Conservation (phyloP, 1,140 invertebrate genomes). For the Drosophila athabasca region DNA sequence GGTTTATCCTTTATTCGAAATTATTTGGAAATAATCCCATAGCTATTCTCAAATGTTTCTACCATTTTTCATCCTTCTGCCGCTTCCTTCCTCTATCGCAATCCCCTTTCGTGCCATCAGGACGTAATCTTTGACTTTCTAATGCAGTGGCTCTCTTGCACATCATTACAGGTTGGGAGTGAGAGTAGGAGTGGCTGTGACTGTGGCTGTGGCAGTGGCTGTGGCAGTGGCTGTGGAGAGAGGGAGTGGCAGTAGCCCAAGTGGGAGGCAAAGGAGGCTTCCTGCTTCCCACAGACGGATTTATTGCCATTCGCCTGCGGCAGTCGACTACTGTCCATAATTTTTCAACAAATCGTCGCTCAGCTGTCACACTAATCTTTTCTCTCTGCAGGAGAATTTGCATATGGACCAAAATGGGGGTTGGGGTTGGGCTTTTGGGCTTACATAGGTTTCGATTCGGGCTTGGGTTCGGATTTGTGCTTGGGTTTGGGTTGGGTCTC, state of each 20-base stretch:
- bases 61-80: not conserved
- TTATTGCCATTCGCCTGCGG: conserved; percentile 69
- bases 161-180: conserved; percentile 35
- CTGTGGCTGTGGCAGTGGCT: conserved; percentile 25
- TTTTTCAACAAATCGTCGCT: conserved; percentile 81
- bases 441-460: conserved; percentile 15
- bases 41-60: conserved; percentile 8
- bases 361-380: conserved; percentile 80
- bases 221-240: conserved; percentile 28
- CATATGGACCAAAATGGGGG: conserved; percentile 58
- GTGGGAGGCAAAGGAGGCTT: conserved; percentile 32
- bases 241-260: conserved; percentile 15
- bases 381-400: conserved; percentile 55
- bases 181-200: conserved; percentile 16
- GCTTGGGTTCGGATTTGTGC: conserved; percentile 24
- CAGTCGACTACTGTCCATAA: conserved; percentile 78
- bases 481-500: conserved; percentile 29
- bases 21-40: too few species aligned
- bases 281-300: conserved; percentile 46
- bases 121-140: conserved; percentile 53
- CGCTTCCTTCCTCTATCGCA: conserved; percentile 4
- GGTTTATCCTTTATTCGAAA: too few species aligned
- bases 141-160: conserved; percentile 51
- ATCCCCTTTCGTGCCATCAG: conserved; percentile 34
- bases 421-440: conserved; percentile 32